phyloP scores from a whole-genome alignment of 2,113 vertebrate genomes.

The Anhinga anhinga region DNA sequence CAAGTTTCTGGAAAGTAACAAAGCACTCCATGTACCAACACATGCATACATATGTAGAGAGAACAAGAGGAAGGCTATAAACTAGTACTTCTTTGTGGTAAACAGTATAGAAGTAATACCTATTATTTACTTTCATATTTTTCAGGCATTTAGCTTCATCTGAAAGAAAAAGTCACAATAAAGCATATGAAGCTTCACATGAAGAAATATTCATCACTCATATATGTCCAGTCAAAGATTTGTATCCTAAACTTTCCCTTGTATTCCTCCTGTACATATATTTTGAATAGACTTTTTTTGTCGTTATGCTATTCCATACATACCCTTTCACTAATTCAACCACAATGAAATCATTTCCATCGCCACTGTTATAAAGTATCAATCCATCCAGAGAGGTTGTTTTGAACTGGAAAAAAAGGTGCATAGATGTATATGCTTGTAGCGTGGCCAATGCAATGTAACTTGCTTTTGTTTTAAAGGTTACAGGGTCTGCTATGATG shows the following conservation, averaged over 20 bases:
- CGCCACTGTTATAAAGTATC: constrained; percentile 96
- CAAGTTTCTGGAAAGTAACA: background rate
- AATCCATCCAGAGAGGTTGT: constrained; percentile 96
- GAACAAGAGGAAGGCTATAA: constrained; percentile 18
- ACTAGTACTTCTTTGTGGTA: background rate
- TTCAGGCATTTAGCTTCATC: constrained; percentile 32
- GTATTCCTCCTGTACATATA: background rate
- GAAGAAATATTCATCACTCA: background rate
- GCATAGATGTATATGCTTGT: constrained; percentile 98
- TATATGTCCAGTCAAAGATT: background rate
- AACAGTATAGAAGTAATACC: constrained; percentile 1
- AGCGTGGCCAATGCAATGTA: constrained; percentile 91
- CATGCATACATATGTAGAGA: background rate
- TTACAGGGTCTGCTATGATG: constrained; percentile 97
- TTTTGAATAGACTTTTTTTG: background rate
- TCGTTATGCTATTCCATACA: constrained; percentile 36
- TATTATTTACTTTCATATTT: constrained; percentile 37
- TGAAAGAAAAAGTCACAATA: constrained; percentile 46
- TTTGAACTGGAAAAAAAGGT: constrained; percentile 99
- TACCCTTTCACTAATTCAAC: constrained; percentile 99
- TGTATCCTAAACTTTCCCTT: background rate
- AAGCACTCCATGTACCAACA: background rate
- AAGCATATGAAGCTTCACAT: background rate
- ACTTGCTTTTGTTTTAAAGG: constrained; percentile 97
- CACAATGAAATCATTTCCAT: constrained; percentile 98